Conservation (phyloP, 1,140 invertebrate species). For the Antheraea mylitta region DNA sequence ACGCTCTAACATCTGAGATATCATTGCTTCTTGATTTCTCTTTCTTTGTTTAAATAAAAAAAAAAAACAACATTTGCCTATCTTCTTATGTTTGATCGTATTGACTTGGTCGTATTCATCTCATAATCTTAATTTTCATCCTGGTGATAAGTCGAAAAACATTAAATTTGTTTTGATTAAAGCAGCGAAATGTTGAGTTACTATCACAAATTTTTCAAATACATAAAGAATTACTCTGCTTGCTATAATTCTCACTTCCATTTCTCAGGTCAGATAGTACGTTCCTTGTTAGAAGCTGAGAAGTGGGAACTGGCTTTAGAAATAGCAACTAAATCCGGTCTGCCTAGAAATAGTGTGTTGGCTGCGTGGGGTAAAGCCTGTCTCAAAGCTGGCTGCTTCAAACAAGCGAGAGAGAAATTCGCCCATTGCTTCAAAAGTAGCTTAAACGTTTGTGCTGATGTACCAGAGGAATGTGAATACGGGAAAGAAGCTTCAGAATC, state of each 20-base stretch:
- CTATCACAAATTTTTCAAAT: no score
- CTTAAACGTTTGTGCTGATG: constrained; percentile 47
- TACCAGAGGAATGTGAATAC: constrained; percentile 55
- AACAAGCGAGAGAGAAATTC: constrained; percentile 85
- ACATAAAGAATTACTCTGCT: no score
- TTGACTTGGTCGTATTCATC: no score
- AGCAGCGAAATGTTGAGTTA: no score
- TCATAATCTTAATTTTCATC: no score
- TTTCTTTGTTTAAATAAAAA: no score
- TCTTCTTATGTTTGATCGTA: no score
- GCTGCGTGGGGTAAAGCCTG: constrained; percentile 92
- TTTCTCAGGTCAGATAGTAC: constrained; percentile 65
- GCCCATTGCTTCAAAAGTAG: constrained; percentile 79
- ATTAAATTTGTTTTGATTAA: no score
- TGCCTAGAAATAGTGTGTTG: constrained; percentile 89
- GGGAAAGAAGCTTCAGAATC: constrained; percentile 59
- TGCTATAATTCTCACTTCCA: neutral
- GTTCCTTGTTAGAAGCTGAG: constrained; percentile 86
- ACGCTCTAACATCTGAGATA: no score
- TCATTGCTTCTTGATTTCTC: no score
- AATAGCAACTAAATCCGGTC: constrained; percentile 90
- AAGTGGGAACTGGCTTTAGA: constrained; percentile 91
- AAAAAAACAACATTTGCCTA: no score
- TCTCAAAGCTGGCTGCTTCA: constrained; percentile 87
- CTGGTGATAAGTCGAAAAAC: no score